Evolutionary conservation across 1,140 invertebrate genomes (phyloP).

Genomic region (Helicoverpa zea): DNA sequence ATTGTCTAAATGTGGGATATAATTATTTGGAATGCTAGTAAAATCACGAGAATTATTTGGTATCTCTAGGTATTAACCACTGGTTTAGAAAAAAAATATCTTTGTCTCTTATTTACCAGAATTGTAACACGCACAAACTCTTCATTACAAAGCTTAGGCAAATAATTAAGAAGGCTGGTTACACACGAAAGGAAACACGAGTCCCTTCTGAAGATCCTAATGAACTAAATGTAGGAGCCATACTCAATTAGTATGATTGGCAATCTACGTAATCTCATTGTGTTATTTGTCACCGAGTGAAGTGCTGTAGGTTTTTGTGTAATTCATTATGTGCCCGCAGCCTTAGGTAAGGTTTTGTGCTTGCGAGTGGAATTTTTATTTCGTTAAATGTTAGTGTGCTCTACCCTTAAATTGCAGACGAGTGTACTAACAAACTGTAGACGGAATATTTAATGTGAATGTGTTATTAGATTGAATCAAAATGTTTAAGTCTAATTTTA

Average conservation of each 20-base stretch:
- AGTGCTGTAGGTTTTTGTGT: constrained; percentile 17
- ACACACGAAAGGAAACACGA: constrained; percentile 23
- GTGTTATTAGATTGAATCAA: too few relatives aligned
- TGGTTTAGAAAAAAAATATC: neutral
- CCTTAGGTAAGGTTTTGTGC: neutral
- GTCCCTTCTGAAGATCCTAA: constrained; percentile 38
- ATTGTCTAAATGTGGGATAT: too few relatives aligned
- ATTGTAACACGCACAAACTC: neutral
- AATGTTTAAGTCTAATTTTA: too few relatives aligned
- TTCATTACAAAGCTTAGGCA: constrained; percentile 43
- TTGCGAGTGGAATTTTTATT: neutral
- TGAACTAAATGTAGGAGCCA: constrained; percentile 47
- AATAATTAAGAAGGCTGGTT: constrained; percentile 60
- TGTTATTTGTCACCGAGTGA: constrained; percentile 27
- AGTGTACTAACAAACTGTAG: too few relatives aligned
- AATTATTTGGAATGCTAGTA: too few relatives aligned
- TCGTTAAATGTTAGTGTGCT: neutral
- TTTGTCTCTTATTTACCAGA: neutral
- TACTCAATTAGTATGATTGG: constrained; percentile 46
- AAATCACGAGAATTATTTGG: too few relatives aligned
- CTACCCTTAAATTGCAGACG: too few relatives aligned
- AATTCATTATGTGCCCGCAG: neutral
- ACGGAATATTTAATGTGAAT: too few relatives aligned
- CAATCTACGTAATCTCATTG: constrained; percentile 45
- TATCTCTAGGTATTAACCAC: too few relatives aligned